Evolutionary conservation across 2,888 invertebrate species (phyloP).

Genomic region (Pandemis cinnamomeana): DNA sequence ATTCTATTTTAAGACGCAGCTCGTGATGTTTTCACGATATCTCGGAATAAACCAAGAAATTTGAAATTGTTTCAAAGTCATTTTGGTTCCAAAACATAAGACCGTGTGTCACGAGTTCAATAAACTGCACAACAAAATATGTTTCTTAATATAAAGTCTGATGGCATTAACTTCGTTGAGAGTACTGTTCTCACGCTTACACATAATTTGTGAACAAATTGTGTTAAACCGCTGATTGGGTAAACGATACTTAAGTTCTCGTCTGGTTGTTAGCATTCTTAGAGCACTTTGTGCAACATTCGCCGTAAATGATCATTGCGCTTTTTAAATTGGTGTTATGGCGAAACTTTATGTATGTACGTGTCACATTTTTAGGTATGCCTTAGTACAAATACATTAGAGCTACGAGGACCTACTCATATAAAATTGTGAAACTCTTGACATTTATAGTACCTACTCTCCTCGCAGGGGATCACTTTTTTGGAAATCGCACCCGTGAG

Average conservation of each 20-base stretch:
- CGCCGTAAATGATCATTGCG: not conserved
- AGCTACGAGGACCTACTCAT: too few relatives aligned
- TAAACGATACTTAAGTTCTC: constrained; percentile 21
- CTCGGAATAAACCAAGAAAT: not conserved
- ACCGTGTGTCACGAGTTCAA: constrained; percentile 4
- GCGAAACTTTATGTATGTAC: not conserved
- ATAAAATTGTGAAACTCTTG: too few relatives aligned
- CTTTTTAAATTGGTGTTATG: not conserved
- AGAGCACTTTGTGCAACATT: not conserved
- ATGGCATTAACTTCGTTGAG: not conserved
- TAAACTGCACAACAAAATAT: not conserved
- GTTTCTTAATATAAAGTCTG: not conserved
- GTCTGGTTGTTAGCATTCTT: not conserved
- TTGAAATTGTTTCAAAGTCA: not conserved
- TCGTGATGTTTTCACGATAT: not conserved
- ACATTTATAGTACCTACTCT: too few relatives aligned
- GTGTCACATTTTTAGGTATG: not conserved
- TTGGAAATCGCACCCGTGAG: too few relatives aligned
- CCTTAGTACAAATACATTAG: too few relatives aligned
- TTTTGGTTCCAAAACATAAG: constrained; percentile 1
- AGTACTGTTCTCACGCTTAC: constrained; percentile 3
- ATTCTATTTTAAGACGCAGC: not conserved
- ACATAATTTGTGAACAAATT: constrained; percentile 14
- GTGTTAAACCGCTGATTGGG: constrained; percentile 32
- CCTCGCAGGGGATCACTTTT: too few relatives aligned